Evolutionary conservation across 2,113 vertebrate species (phyloP), one percentile per base, ranked within the genome.

Genomic region (Alosa alosa): DNA sequence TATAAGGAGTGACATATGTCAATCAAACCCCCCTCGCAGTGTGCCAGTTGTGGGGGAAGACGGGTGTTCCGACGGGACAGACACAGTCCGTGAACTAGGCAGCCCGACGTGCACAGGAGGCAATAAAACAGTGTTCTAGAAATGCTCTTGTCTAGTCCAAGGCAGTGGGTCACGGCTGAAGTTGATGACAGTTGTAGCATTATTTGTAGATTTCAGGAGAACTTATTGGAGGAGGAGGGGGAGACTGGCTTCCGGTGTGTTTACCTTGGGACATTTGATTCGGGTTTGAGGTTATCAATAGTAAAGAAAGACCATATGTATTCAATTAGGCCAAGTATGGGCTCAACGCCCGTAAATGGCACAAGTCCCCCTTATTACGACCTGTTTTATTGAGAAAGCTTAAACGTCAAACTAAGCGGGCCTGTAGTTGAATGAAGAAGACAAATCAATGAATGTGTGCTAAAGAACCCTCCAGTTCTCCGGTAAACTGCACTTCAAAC

Each of bases 291-390:
- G 88, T 85, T 91, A 92, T 92, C 92, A 91, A 83, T 88, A 89
- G 90, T 89, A 89, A 83, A 89, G 88, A 89, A 83, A 89, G 88
- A 89, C 90, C 94, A 91, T 94, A 91, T 88, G 93, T 91, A 92
- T 90, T 93, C 91, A 90, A 95, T 94, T 95, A 94, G 91, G 90
- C 82, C 47, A 85, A 89, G 82, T 90, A 88, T 89, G 88, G 86
- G 85, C 89, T 88, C 88, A 90, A 84, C 87, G 57, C 90, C 91
- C 87, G 90, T 93, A 93, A 92, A 93, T 86, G 90, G 89, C 90
- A 90, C 89, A 88, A 89, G 88, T 89, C 89, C 88, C 88, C 88
- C 86, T 91, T 89, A 92, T 93, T 91, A 91, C 89, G 91, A 92
- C 86, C 90, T 91, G 91, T 92, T 93, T 91, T 91, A 93, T 91